Evolutionary conservation across 1,140 invertebrate genomes (phyloP).

Genomic region (Papilio xuthus): DNA sequence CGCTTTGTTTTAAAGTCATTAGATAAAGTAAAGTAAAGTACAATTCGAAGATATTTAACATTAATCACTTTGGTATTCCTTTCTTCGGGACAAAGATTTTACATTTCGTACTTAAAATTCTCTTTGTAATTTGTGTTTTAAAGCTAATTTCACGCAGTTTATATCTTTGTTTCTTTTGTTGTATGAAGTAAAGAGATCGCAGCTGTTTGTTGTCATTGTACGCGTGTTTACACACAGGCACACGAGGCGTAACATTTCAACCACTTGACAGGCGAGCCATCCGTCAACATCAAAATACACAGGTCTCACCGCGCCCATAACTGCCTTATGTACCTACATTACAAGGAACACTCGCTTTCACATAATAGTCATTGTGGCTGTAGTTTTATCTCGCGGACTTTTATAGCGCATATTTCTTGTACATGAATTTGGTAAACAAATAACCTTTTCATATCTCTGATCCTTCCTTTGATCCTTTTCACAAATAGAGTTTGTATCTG

Average conservation of each 20-base stretch:
- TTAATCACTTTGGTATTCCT: not conserved
- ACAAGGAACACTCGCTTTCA: not conserved
- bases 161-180: conserved; percentile 12
- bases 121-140: not conserved
- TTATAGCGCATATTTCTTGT: not conserved
- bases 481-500: not conserved
- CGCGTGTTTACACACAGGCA: not conserved
- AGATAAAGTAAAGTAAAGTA: not conserved
- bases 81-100: not conserved
- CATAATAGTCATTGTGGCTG: not conserved
- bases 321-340: not conserved
- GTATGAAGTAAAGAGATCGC: conserved; percentile 9
- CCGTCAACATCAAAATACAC: conserved; percentile 16
- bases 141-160: not conserved
- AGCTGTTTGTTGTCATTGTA: conserved; percentile 21
- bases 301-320: conserved; percentile 2
- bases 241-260: conserved; percentile 5
- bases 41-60: not conserved
- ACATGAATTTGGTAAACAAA: not conserved
- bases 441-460: not conserved
- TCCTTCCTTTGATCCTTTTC: not conserved
- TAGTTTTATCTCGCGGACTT: not conserved
- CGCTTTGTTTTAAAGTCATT: not conserved
- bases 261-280: not conserved
- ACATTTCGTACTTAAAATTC: not conserved